phyloP scores from a whole-genome alignment of 1,140 invertebrate species.

The Diachasmimorpha longicaudata region DNA sequence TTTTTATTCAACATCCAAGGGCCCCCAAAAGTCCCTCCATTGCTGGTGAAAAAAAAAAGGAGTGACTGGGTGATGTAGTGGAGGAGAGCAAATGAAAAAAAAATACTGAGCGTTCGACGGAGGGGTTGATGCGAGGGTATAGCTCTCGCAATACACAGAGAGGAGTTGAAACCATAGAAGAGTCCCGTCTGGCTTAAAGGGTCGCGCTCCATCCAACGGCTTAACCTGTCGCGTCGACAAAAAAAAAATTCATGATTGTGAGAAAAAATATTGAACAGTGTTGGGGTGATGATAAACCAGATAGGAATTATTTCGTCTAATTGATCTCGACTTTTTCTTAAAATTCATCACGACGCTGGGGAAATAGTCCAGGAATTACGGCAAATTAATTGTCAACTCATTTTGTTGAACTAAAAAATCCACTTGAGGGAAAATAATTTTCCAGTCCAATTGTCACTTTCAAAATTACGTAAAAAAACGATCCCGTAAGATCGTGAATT shows the following conservation, averaged over 20 bases:
- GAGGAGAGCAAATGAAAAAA: not conserved
- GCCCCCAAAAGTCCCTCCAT: not conserved
- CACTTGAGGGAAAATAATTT: too few relatives aligned
- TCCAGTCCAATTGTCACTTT: too few relatives aligned
- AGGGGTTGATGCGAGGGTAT: constrained; percentile 19
- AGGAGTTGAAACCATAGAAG: constrained; percentile 25
- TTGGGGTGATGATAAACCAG: too few relatives aligned
- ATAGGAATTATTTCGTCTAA: too few relatives aligned
- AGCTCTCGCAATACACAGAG: not conserved
- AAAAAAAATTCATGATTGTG: not conserved
- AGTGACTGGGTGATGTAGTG: constrained; percentile 1
- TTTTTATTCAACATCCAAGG: not conserved
- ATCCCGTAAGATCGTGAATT: too few relatives aligned
- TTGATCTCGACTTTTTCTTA: too few relatives aligned
- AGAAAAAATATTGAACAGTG: constrained; percentile 20
- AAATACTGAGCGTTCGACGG: constrained; percentile 8
- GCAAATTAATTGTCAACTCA: too few relatives aligned
- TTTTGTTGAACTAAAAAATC: too few relatives aligned
- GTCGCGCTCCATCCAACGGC: constrained; percentile 19
- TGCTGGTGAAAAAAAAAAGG: not conserved
- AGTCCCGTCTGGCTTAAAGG: constrained; percentile 25
- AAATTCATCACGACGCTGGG: too few relatives aligned
- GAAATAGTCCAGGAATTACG: too few relatives aligned
- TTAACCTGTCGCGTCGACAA: constrained; percentile 14
- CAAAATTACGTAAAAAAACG: too few relatives aligned